phyloP scores from a whole-genome alignment of 2,888 invertebrate species.

The Drosophila limbata region DNA sequence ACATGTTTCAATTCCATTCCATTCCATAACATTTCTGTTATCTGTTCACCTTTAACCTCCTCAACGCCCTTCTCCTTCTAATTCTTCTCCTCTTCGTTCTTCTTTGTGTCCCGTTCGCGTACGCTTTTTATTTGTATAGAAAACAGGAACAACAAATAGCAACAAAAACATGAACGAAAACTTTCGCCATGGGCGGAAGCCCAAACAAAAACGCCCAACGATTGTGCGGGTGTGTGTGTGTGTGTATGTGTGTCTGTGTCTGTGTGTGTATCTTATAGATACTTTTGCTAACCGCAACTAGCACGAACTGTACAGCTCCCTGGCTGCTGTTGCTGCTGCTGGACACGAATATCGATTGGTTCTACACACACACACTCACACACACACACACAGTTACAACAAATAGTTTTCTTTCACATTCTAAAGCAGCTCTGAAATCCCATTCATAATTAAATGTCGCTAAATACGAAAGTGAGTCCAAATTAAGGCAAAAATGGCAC shows the following conservation, averaged over 20 bases:
- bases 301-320: constrained; percentile 67
- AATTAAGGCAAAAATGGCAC: background rate
- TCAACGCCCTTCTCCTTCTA: background rate
- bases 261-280: constrained; percentile 67
- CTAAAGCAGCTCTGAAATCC: background rate
- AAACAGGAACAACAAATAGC: constrained; percentile 25
- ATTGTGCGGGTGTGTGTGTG: constrained; percentile 19
- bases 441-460: background rate
- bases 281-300: constrained; percentile 59
- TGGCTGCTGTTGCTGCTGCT: constrained; percentile 65
- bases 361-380: constrained; percentile 1
- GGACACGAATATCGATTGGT: constrained; percentile 70
- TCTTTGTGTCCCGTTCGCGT: constrained; percentile 55
- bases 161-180: constrained; percentile 37
- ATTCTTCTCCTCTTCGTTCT: background rate
- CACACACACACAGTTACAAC: constrained; percentile 3
- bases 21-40: constrained; percentile 4
- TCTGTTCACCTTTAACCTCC: constrained; percentile 1
- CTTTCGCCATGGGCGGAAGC: constrained; percentile 54
- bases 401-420: background rate
- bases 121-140: constrained; percentile 57
- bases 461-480: constrained; percentile 10
- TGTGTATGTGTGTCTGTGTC: constrained; percentile 26
- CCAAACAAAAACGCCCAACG: constrained; percentile 55
- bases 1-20: no score